These are phyloP conservation scores for Charina bottae DNA, from an alignment of 2,113 vertebrate genomes.

Conservation along the genomic window DNA sequence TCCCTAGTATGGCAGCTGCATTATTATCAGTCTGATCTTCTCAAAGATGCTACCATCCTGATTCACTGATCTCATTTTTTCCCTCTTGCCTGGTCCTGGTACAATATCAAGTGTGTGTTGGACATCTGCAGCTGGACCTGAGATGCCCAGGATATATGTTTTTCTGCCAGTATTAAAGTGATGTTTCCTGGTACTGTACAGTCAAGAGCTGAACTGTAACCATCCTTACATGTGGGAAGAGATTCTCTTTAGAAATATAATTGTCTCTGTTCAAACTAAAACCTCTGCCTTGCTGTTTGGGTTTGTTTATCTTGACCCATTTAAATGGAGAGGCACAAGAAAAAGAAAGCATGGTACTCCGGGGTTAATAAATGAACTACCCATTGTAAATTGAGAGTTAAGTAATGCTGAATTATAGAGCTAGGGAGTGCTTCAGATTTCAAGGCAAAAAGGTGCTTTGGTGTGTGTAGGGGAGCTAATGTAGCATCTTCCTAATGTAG, in stretches of 20 bases:
- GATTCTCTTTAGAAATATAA: constrained; percentile 27
- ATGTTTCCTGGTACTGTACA: constrained; percentile 29
- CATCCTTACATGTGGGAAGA: neutral
- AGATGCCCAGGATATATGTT: constrained; percentile 10
- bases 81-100: neutral
- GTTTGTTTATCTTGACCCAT: neutral
- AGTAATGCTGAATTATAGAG: neutral
- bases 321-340: constrained; percentile 1
- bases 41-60: neutral
- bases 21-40: neutral
- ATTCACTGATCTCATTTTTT: neutral
- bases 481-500: neutral
- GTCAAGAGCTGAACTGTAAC: constrained; percentile 9
- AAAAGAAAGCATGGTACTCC: neutral
- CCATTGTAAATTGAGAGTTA: neutral
- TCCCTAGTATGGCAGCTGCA: neutral
- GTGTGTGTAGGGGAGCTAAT: neutral
- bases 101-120: neutral
- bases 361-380: neutral
- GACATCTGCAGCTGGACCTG: constrained; percentile 35
- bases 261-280: constrained; percentile 25
- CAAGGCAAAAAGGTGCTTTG: neutral
- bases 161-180: constrained; percentile 24
- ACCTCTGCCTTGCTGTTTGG: neutral
- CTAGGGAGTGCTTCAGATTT: neutral